These are phyloP conservation scores for Drosophila nigrodunni DNA, from an alignment of 1,140 invertebrate species.

Conservation along the genomic window DNA sequence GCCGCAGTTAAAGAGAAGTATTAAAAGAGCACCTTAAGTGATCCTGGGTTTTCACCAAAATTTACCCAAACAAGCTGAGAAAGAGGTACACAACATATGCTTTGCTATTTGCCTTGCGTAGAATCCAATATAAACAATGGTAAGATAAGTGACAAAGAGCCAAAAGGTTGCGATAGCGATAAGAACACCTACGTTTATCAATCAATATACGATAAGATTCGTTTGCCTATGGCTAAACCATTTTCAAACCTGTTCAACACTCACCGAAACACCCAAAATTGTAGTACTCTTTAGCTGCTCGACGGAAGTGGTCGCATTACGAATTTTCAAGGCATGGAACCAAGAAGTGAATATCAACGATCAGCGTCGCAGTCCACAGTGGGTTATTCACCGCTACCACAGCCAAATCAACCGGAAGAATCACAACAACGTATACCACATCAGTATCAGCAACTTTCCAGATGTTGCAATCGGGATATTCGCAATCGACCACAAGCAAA, in stretches of 20 bases:
- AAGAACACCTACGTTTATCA: slow-evolving; percentile 50
- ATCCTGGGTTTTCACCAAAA: not conserved
- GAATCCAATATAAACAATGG: slow-evolving; percentile 39
- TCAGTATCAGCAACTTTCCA: slow-evolving; percentile 9
- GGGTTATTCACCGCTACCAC: slow-evolving; percentile 36
- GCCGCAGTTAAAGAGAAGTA: not conserved
- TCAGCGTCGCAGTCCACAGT: slow-evolving; percentile 45
- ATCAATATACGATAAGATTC: slow-evolving; percentile 72
- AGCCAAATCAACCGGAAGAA: slow-evolving; percentile 4
- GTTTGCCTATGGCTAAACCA: slow-evolving; percentile 47
- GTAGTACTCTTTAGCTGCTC: slow-evolving; percentile 48
- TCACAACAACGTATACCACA: slow-evolving; percentile 8
- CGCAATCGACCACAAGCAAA: slow-evolving; percentile 68
- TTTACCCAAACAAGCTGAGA: slow-evolving; percentile 19
- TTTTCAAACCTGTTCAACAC: slow-evolving; percentile 45
- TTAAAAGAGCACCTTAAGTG: not conserved
- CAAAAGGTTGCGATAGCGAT: slow-evolving; percentile 43
- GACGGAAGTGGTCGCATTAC: slow-evolving; percentile 39
- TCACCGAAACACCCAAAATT: slow-evolving; percentile 9
- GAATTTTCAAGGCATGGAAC: slow-evolving; percentile 16
- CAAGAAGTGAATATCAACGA: slow-evolving; percentile 24
- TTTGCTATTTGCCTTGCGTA: slow-evolving; percentile 1
- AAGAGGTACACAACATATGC: slow-evolving; percentile 39
- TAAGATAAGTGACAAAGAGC: slow-evolving; percentile 32
- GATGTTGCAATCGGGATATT: slow-evolving; percentile 62